A percentile compares a stretch with the other conserved stretches of the same genome.
Evolutionary conservation across 2,113 vertebrate species (phyloP).

Genomic region (Etheostoma spectabile): DNA sequence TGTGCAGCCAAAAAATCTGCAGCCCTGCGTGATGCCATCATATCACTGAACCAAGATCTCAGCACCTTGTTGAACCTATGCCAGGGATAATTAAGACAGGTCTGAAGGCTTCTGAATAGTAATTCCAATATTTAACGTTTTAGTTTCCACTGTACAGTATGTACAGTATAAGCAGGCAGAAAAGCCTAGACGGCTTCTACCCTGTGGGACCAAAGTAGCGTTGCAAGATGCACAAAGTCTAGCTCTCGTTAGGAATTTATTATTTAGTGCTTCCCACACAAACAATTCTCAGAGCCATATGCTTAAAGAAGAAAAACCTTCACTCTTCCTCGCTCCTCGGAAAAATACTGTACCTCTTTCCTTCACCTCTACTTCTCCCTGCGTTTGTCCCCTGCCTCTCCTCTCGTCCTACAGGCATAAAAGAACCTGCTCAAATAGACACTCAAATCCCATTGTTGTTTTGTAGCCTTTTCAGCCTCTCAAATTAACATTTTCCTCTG

Average conservation of each 20-base stretch:
- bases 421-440: background rate
- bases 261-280: constrained; percentile 66
- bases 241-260: constrained; percentile 62
- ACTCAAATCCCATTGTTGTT: constrained; percentile 15
- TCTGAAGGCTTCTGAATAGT: background rate
- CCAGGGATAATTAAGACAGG: no score
- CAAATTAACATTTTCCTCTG: constrained; percentile 49
- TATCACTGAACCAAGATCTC: no score
- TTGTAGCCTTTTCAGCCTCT: constrained; percentile 17
- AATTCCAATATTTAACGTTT: background rate
- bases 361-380: constrained; percentile 27
- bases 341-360: constrained; percentile 33
- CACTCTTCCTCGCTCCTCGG: constrained; percentile 24
- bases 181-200: constrained; percentile 31
- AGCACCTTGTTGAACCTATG: no score
- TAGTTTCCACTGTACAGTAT: constrained; percentile 5
- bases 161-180: constrained; percentile 20
- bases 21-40: no score
- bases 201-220: constrained; percentile 29
- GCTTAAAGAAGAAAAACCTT: constrained; percentile 52
- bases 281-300: constrained; percentile 52
- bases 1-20: no score
- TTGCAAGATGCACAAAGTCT: constrained; percentile 45
- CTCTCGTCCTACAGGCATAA: constrained; percentile 1
- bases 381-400: background rate